Conservation (phyloP, 2,113 vertebrate species). For the Nansenia antarctica region DNA sequence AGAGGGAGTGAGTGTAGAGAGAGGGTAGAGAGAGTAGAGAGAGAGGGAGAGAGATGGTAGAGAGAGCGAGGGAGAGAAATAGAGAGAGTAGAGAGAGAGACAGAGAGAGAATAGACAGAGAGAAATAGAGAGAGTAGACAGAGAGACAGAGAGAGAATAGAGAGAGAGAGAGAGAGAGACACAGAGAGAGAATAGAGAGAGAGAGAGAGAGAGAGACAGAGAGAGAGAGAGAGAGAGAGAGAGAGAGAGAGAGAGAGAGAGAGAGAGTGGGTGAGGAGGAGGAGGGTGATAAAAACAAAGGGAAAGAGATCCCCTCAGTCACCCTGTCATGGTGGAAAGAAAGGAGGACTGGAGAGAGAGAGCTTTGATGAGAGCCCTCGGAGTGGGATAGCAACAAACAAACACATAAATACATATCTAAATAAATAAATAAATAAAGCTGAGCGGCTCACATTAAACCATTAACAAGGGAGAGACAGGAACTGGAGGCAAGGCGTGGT, state of each 20-base stretch:
- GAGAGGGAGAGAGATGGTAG: background rate
- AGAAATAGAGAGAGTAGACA: background rate
- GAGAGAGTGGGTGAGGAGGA: background rate
- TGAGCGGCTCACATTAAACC: background rate
- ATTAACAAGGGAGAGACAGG: background rate
- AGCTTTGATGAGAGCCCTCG: background rate
- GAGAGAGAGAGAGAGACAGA: background rate
- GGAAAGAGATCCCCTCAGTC: constrained; percentile 3
- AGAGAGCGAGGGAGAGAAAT: background rate
- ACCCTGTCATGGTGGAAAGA: background rate
- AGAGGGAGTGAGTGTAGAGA: constrained; percentile 21
- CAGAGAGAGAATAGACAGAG: background rate
- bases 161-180: background rate
- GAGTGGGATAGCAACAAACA: no score
- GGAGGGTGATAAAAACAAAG: background rate
- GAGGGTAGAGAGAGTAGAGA: background rate
- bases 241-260: constrained; percentile 3
- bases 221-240: background rate
- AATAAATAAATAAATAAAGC: constrained; percentile 5
- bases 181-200: no score
- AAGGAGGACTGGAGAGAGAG: background rate
- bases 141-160: background rate
- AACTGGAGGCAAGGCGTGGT: background rate
- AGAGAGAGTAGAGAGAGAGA: no score
- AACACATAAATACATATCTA: no score